A percentile compares a stretch with the other conserved stretches of the same genome.
Conservation (phyloP, 2,113 vertebrate species). For the Clinocottus analis region DNA sequence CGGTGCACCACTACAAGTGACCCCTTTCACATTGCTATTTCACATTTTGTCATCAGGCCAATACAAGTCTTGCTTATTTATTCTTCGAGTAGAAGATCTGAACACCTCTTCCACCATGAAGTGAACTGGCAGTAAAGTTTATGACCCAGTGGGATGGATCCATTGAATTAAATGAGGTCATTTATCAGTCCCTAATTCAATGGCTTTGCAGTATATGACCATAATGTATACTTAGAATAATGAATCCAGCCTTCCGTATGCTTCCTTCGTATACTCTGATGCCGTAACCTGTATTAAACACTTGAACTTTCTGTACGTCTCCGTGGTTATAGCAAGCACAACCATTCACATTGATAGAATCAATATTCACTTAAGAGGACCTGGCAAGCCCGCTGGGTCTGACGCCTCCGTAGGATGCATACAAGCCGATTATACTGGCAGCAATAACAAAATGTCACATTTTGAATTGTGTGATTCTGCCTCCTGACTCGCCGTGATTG, state of each 20-base stretch:
- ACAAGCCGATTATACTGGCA: not conserved
- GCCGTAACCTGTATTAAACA: not conserved
- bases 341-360: constrained; percentile 27
- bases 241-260: not conserved
- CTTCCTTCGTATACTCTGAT: not conserved
- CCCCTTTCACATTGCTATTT: not conserved
- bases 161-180: not conserved
- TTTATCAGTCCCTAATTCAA: not conserved
- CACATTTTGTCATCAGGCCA: not conserved
- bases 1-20: not conserved
- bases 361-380: constrained; percentile 49
- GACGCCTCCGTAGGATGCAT: constrained; percentile 13
- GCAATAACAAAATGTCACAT: constrained; percentile 24
- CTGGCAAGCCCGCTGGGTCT: not conserved
- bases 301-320: not conserved
- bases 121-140: not conserved
- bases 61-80: not conserved
- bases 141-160: not conserved
- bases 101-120: not conserved
- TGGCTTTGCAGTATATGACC: not conserved
- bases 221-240: not conserved
- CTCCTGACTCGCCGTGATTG: constrained; percentile 38
- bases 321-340: not conserved
- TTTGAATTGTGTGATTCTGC: constrained; percentile 41
- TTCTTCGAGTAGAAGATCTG: not conserved